phyloP scores from a whole-genome alignment of 23 tunicate genomes.

The Ascidia mentula region DNA sequence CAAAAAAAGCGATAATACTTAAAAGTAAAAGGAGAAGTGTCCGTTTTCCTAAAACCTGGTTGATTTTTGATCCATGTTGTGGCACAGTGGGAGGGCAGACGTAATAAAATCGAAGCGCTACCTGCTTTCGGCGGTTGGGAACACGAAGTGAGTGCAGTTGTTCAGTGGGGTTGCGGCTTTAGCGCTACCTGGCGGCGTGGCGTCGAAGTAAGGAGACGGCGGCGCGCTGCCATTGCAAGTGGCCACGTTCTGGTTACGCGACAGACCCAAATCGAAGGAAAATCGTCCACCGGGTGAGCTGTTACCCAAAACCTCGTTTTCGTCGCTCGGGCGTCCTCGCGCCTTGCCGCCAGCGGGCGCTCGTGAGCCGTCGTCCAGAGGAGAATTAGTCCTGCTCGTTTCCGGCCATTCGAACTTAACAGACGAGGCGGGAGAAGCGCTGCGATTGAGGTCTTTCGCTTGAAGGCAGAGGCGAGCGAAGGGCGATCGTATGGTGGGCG shows the following conservation, averaged over 20 bases:
- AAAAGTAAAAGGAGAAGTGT: not conserved
- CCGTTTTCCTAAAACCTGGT: not conserved
- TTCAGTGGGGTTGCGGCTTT: not conserved
- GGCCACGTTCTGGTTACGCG: not conserved
- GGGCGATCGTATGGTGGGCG: conserved; percentile 57
- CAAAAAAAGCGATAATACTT: not conserved
- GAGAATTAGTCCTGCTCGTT: not conserved
- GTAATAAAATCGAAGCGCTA: not conserved
- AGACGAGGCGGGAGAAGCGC: conserved; percentile 14
- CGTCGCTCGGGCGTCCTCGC: conserved; percentile 3
- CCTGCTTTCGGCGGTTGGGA: conserved; percentile 45
- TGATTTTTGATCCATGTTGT: not conserved
- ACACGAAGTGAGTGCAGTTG: conserved; percentile 33
- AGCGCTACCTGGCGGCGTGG: not conserved
- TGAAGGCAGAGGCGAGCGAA: conserved; percentile 54
- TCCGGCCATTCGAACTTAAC: conserved; percentile 33
- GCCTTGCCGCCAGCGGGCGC: conserved; percentile 17
- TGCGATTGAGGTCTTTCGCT: conserved; percentile 26
- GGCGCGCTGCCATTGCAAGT: not conserved
- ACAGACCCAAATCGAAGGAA: not conserved
- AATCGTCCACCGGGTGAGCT: not conserved
- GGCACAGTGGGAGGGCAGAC: not conserved
- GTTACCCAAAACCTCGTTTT: not conserved
- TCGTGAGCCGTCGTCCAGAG: not conserved
- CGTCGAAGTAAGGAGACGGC: not conserved